phyloP scores from a whole-genome alignment of 2,797 vertebrate species.

The Sebastes steindachneri region DNA sequence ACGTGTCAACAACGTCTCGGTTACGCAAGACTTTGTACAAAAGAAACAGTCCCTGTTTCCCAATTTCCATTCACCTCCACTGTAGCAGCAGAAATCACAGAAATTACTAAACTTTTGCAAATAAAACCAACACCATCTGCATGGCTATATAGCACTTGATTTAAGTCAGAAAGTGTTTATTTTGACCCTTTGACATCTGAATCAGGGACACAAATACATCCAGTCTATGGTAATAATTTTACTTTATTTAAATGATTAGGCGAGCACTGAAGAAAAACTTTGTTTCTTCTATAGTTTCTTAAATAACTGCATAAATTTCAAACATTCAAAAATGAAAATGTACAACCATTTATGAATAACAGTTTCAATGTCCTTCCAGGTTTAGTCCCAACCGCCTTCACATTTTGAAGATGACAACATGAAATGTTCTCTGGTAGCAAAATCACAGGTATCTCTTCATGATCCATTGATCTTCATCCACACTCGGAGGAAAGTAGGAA shows the following conservation, averaged over 20 bases:
- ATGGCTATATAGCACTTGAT: background rate
- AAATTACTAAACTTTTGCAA: background rate
- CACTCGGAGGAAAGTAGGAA: constrained; percentile 11
- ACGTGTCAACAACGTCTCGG: background rate
- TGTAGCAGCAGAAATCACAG: background rate
- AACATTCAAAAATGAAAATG: constrained; percentile 83
- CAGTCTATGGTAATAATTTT: constrained; percentile 70
- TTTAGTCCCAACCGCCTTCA: constrained; percentile 54
- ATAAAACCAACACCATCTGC: background rate
- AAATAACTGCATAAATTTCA: constrained; percentile 79
- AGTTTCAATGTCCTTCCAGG: constrained; percentile 56
- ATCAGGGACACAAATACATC: constrained; percentile 12
- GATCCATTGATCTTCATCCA: constrained; percentile 34
- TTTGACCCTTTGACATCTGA: background rate
- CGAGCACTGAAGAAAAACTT: constrained; percentile 75
- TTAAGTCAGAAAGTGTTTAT: background rate
- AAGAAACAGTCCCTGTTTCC: background rate
- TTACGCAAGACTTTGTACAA: background rate
- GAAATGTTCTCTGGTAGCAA: constrained; percentile 61
- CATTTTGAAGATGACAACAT: constrained; percentile 52
- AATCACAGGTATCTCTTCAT: constrained; percentile 33
- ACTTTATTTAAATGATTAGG: constrained; percentile 85
- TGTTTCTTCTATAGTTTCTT: constrained; percentile 76
- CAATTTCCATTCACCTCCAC: background rate
- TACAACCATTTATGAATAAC: constrained; percentile 75